Evolutionary conservation across 2,797 vertebrate genomes (phyloP).

Genomic region (Lacerta agilis): DNA sequence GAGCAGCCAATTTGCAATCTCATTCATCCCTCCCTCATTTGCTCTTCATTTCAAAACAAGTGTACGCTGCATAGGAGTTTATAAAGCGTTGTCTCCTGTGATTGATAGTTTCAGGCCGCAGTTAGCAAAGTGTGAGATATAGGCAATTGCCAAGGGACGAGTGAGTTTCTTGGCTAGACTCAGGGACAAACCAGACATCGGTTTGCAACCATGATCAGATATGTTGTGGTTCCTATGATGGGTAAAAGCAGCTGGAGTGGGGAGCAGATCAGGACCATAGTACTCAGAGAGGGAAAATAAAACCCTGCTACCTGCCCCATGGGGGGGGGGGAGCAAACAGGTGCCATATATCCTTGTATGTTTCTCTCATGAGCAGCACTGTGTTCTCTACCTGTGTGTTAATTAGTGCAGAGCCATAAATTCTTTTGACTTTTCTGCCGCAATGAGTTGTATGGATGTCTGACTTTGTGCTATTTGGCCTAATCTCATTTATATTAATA

Average conservation of each 20-base stretch:
- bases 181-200: neutral
- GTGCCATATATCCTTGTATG: neutral
- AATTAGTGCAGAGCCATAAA: neutral
- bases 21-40: neutral
- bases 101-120: slow-evolving; percentile 21
- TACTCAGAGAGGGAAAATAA: neutral
- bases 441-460: neutral
- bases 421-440: too few species aligned
- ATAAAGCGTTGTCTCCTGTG: neutral
- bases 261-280: neutral
- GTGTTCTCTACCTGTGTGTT: neutral
- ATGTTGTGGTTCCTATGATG: neutral
- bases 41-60: neutral
- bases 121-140: neutral
- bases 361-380: neutral
- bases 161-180: neutral
- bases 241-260: neutral
- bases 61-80: neutral
- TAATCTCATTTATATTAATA: neutral
- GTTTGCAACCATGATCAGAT: neutral
- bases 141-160: neutral
- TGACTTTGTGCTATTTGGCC: neutral
- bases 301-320: neutral
- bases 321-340: neutral
- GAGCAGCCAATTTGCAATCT: neutral